Evolutionary conservation across 2,888 invertebrate genomes (phyloP), one percentile per base, ranked within the genome.

Genomic region (Lasioglossum oenotherae): DNA sequence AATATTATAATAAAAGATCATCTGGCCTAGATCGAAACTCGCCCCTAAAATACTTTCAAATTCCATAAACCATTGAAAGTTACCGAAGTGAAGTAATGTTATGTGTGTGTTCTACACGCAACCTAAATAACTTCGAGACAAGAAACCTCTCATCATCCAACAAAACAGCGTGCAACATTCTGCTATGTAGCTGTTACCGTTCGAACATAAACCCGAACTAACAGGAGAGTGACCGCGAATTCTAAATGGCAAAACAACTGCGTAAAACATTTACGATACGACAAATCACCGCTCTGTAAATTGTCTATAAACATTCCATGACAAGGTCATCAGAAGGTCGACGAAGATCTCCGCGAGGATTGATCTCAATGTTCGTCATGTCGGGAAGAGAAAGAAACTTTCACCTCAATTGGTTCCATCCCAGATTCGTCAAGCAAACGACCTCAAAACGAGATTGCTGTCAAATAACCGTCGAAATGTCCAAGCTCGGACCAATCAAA

Each of bases 301-400:
- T 35, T 38, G 53, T 23, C 35, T 74, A 35, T 74, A 53, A 49
- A 49, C 49, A 38, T 35, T 74, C 49, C 49, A n/a, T n/a, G 74
- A 38, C 74, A 53, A 35, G 4, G 35, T 10, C 35, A 6, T 8
- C 23, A 10, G 19, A 53, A 74, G 53, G 31, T 49, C 14, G 53
- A 6, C 10, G 53, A 27, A 38, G 38, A 69, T 5, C 23, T 69
- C 19, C 0, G 3, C 16, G 64, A 27, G 27, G 64, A 16, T 31
- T 35, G 31, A 27, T 64, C 64, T 49, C 31, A 16, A 64, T 35
- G 1, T 19, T 69, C 19, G 3, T 16, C 23, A 0, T 23, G 6
- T 38, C 10, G 19, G 19, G 69, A 69, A 4, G 38, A 35, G 35
- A 35, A 38, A 38, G 38, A 69, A 41, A 69, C 69, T 69, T 69